Evolutionary conservation across 2,888 invertebrate species (phyloP), one percentile per base, ranked within the genome.

Genomic region (Amphimallon solstitiale): DNA sequence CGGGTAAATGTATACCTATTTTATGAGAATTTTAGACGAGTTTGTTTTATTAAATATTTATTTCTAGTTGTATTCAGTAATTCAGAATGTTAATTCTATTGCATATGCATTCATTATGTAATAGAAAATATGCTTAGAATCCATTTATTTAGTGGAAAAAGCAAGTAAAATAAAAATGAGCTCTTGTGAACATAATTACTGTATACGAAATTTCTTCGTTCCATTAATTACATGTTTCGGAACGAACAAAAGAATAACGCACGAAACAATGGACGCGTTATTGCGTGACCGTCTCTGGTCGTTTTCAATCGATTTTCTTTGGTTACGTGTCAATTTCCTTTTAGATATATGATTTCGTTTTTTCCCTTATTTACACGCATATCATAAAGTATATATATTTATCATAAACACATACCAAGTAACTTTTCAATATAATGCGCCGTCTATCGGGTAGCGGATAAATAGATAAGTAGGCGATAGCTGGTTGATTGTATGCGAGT

Each of bases 291-390:
- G 35, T 40, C 21, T 7, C 6, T 56, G 37, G 35, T 48, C 23
- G 61, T 63, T 29, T 43, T 12, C 49, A 67, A 70, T 70, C 65
- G 70, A 70, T 70, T 68, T 70, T 69, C 69, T 68, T 56, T 68
- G 67, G 68, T 69, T 66, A 69, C 65, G 65, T 65, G 67, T 70
- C 67, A 67, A 68, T 70, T 68, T 65, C 67, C 63, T 40, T 38
- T 56, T 40, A 17, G 56, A 40, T 56, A 40, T 40, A 23, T 56
- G 40, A 7, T 29, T 29, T 29, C 29, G 6, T 29, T 29, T 29
- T 23, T 29, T 29, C n/a, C 21, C 40, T 43, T 56, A 40, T 56
- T 21, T 14, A 21, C 29, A 29, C 29, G 23, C 56, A 21, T 56
- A 56, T 40, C 56, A 56, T 14, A 40, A 56, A 56, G 40, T 52